These are phyloP conservation scores for Ptilorrhoa leucosticta DNA, from an alignment of 2,113 vertebrate species.

Conservation along the genomic window DNA sequence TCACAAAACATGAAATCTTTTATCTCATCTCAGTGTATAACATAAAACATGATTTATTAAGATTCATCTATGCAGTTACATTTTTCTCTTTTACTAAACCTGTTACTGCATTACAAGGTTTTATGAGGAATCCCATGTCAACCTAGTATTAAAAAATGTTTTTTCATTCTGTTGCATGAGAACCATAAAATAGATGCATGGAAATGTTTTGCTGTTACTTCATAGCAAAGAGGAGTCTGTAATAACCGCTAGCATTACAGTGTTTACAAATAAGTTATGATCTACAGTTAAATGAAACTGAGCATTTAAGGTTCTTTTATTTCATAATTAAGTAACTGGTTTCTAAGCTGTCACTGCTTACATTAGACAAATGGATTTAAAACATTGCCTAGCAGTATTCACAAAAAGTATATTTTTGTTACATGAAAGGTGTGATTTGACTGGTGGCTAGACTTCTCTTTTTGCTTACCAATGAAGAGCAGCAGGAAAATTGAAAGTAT, in stretches of 20 bases:
- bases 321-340: background rate
- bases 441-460: background rate
- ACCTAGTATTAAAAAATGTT: background rate
- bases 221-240: background rate
- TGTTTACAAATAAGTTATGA: background rate
- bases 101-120: background rate
- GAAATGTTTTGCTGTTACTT: background rate
- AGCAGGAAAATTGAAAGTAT: background rate
- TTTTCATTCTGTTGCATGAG: background rate
- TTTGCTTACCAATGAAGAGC: background rate
- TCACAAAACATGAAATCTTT: background rate
- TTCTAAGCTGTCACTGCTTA: background rate
- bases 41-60: background rate
- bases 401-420: background rate
- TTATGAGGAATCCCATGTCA: background rate
- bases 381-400: rapidly evolving
- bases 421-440: background rate
- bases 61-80: background rate
- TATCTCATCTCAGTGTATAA: background rate
- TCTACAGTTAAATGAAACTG: background rate
- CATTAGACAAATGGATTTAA: background rate
- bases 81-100: constrained; percentile 2
- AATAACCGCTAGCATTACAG: background rate
- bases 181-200: constrained; percentile 13
- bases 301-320: background rate